Base-by-base conservation (phyloP, 2,888 invertebrate species). In the Archips crataeganus region DNA sequence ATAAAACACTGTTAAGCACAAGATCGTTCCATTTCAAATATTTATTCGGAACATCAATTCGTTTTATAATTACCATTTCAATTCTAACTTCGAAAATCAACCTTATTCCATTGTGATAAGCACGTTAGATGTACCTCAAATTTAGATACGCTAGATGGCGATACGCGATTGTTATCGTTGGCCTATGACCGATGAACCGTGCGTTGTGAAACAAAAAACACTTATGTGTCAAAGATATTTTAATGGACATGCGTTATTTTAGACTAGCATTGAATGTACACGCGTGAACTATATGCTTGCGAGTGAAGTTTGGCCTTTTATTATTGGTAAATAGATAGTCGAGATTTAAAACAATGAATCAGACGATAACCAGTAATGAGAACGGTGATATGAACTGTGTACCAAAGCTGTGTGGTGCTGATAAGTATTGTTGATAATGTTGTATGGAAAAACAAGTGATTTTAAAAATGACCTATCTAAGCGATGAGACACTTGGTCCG, bases 101-200 rank as follows among this genome's bases (percentile, higher is more conserved):
- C 67, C 47, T 54, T 68, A 72, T 39, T n/a, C 10, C 68, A 3
- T 59, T 15, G 23, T 0, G 63, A 68, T 67, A 72, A 63, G 36
- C 54, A 13, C 62, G 10, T 47, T 11, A 68, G 57, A 72, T 62
- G 57, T 57, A 36, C 13, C 23, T 49, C 39, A 59, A 72, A 39
- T 13, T 72, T 62, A 67, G 72, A 72, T 72, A 72, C 67, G 45
- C 49, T 68, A 72, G 72, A 72, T 72, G 62, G 68, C 63, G 72
- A 68, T 72, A 72, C 13, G 67, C 49, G 72, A 72, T 72, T 63
- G 47, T 3, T 72, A 72, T 72, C 72, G 57, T 34, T 68, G 72
- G n/a, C 72, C 72, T 72, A 9, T 57, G 57, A 63, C 57, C 63
- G 63, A 32, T 63, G 67, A 72, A 63, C 72, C 39, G 5, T n/a